Base-by-base conservation (phyloP, 2,113 vertebrate species). In the Petromus typicus region DNA sequence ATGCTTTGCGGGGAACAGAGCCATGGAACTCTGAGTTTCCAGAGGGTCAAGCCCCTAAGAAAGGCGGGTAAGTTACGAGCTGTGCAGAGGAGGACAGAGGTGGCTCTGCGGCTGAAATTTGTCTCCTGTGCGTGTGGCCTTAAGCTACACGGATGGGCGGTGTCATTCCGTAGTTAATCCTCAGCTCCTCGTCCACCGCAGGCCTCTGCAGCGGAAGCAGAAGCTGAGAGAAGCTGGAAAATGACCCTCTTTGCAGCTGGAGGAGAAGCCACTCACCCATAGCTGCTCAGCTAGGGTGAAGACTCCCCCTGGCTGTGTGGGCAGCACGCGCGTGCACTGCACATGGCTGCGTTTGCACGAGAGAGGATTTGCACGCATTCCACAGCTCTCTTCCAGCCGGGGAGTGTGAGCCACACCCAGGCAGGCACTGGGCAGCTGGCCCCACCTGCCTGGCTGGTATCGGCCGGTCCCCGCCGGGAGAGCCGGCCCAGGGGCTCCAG, bases 161-260 rank as follows among this genome's bases (percentile, higher is more conserved):
- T 17, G 34, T n/a, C 45, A 4, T 67, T 11, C 25, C 5, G 17
- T 12, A 57, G 18, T 22, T 43, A n/a, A 22, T 73, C 51, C 20
- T 37, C 7, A 27, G 20, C 5, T 78, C 45, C 25, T 56, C 43
- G 27, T 48, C 7, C 13, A 0, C 54, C 34, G 30, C 7, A 37
- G 84, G 54, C 20, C 66, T 59, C 63, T 61, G 5, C 34, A 43
- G 40, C 56, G 32, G 37, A n/a, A 45, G 23, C 66, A 3, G 5
- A 81, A 79, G 30, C 30, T 4, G 2, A n/a, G 56, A 56, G 34
- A 64, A 4, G 32, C 2, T 73, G 22, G 8, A 20, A 14, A 32
- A 0, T 0, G 6, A 20, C 20, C 16, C 27, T 40, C 5, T 5
- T 61, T 43, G 7, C 3, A 14, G 25, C 1, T 7, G 0, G 0